Percentiles rank a stretch among this genome's conserved stretches.
Evolutionary conservation across 2,797 vertebrate genomes (phyloP).

Genomic region (Coregonus sp.): DNA sequence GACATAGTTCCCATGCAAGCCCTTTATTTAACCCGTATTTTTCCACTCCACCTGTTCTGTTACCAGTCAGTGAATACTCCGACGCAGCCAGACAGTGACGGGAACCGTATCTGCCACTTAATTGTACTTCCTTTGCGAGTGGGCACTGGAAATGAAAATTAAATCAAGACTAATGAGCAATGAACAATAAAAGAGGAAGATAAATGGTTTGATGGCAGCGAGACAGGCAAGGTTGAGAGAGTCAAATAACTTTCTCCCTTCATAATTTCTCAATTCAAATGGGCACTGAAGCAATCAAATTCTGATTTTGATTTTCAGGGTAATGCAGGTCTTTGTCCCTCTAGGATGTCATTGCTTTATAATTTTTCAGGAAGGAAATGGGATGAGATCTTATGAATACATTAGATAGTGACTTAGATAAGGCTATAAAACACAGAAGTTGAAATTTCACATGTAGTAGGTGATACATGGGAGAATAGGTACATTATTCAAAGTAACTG

Average conservation of each 20-base stretch:
- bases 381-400: too few species aligned
- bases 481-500: too few species aligned
- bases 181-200: constrained; percentile 68
- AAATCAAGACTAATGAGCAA: constrained; percentile 75
- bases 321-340: constrained; percentile 27
- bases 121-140: constrained; percentile 62
- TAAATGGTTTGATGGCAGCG: constrained; percentile 64
- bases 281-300: constrained; percentile 33
- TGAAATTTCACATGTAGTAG: too few species aligned
- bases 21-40: constrained; percentile 45
- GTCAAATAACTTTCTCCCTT: constrained; percentile 59
- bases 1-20: constrained; percentile 2
- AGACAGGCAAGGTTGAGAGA: constrained; percentile 61
- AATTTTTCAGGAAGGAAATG: neutral
- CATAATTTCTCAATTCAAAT: constrained; percentile 53
- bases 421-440: too few species aligned
- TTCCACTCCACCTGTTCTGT: constrained; percentile 18
- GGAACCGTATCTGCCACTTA: constrained; percentile 46
- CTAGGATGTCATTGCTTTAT: constrained; percentile 7
- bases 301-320: neutral
- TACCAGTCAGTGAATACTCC: constrained; percentile 26
- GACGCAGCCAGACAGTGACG: constrained; percentile 14
- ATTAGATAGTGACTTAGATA: too few species aligned
- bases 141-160: constrained; percentile 58
- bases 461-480: too few species aligned